A percentile compares a stretch with the other conserved stretches of the same genome.
Evolutionary conservation across 1,140 invertebrate genomes (phyloP).

Genomic region (Lamellibrachia luymesi): DNA sequence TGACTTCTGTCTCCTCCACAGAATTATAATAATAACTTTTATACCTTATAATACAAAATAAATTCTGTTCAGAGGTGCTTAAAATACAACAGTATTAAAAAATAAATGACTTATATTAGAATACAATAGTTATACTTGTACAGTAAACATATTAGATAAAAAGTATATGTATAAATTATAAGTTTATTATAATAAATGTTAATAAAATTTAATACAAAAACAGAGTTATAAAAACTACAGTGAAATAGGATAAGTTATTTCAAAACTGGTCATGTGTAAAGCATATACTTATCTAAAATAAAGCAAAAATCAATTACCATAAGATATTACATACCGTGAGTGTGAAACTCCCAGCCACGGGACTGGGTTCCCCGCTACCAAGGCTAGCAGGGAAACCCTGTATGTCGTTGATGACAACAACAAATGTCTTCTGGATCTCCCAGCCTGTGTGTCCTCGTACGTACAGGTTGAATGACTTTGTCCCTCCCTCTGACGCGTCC

Average conservation of each 20-base stretch:
- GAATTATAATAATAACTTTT: neutral
- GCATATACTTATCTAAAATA: neutral
- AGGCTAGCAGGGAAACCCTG: constrained; percentile 30
- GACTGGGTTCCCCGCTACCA: constrained; percentile 45
- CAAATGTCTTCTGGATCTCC: constrained; percentile 50
- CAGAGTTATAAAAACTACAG: no score
- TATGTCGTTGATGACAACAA: constrained; percentile 43
- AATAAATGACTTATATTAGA: no score
- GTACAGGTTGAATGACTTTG: constrained; percentile 39
- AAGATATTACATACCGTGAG: constrained; percentile 40
- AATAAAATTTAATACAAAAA: no score
- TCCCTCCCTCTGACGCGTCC: constrained; percentile 40
- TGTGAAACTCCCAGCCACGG: constrained; percentile 34
- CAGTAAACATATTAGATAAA: no score
- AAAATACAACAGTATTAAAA: no score
- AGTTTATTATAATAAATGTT: no score
- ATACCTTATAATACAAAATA: neutral
- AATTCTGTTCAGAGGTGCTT: no score
- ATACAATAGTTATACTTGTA: no score
- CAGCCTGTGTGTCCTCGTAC: constrained; percentile 46
- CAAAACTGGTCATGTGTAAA: no score
- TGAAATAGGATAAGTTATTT: no score
- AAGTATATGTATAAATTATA: no score
- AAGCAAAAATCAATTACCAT: neutral
- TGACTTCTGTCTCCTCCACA: neutral